Percentiles rank a stretch among this genome's conserved stretches.
Evolutionary conservation across 2,888 invertebrate species (phyloP).

Genomic region (Euzophera pinguis): DNA sequence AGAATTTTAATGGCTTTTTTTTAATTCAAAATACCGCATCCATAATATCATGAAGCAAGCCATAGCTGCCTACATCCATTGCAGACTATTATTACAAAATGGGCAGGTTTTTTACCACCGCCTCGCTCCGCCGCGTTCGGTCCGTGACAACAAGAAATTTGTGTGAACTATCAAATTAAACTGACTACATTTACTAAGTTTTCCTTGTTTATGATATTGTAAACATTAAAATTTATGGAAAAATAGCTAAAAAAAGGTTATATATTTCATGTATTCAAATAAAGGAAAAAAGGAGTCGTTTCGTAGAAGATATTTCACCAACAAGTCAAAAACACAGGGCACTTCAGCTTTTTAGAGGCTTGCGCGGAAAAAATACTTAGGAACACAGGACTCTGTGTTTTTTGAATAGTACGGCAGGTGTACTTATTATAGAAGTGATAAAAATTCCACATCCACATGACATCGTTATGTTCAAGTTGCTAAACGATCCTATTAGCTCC

Average conservation of each 20-base stretch:
- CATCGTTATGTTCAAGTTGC: neutral
- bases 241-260: too few species aligned
- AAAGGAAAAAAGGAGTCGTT: too few species aligned
- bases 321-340: too few species aligned
- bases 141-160: constrained; percentile 54
- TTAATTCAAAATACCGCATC: neutral
- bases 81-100: constrained; percentile 36
- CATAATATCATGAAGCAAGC: neutral
- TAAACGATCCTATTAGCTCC: constrained; percentile 10
- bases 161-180: constrained; percentile 32
- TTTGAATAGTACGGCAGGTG: neutral
- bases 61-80: neutral
- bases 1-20: too few species aligned
- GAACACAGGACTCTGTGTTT: too few species aligned
- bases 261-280: too few species aligned
- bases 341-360: too few species aligned
- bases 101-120: constrained; percentile 51
- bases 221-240: too few species aligned
- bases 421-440: neutral
- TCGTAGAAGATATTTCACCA: too few species aligned
- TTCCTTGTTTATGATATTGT: constrained; percentile 25
- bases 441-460: constrained; percentile 6
- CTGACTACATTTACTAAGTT: constrained; percentile 16
- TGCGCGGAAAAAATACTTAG: too few species aligned
- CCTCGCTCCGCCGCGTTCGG: constrained; percentile 49